These are phyloP conservation scores for Cephus pygmeus DNA, from an alignment of 2,888 invertebrate species.

Conservation along the genomic window DNA sequence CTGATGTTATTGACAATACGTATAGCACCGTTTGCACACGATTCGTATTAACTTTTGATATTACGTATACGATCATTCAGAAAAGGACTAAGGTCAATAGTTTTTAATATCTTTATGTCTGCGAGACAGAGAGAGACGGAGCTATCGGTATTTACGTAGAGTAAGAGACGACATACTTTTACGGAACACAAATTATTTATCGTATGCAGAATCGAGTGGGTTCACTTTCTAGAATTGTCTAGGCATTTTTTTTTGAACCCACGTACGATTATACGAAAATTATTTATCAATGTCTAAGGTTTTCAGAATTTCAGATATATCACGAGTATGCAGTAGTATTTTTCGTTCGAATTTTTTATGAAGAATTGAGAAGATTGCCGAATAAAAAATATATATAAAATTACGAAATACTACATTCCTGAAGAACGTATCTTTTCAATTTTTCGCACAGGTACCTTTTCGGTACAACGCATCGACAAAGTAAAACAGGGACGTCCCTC, in stretches of 20 bases:
- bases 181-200: not conserved
- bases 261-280: not conserved
- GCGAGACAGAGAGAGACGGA: not conserved
- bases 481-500: not conserved
- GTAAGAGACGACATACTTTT: not conserved
- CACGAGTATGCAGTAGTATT: not conserved
- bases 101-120: not conserved
- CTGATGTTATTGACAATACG: not conserved
- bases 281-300: too few relatives aligned
- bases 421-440: not conserved
- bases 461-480: not conserved
- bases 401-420: not conserved
- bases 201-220: not conserved
- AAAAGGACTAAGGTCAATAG: too few relatives aligned
- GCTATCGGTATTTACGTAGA: not conserved
- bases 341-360: not conserved
- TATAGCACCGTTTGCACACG: not conserved
- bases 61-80: not conserved
- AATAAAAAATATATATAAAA: too few relatives aligned
- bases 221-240: not conserved
- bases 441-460: not conserved
- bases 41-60: not conserved
- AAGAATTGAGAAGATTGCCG: not conserved
- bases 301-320: not conserved
- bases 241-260: not conserved